Base-by-base conservation (phyloP, 2,888 invertebrate species). In the Hydroisotoma schaefferi region DNA sequence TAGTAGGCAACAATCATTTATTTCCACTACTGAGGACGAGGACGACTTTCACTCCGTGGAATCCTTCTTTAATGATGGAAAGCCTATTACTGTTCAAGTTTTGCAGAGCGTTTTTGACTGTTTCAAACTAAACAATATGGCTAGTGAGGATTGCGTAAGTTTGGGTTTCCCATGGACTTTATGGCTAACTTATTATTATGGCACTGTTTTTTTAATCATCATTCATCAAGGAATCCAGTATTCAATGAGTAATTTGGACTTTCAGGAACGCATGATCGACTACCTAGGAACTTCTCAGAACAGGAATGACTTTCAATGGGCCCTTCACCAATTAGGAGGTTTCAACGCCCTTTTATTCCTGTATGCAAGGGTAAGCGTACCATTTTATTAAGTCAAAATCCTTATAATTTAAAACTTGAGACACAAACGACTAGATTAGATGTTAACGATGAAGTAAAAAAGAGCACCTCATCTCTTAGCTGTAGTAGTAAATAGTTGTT, bases 231-330 rank as follows among this genome's bases (percentile, higher is more conserved):
- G 8, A 44, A 44, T 18, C 12, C 12, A 15, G 8, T 8, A 15
- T 20, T 10, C 28, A 5, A 49, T 18, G 29, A 12, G 18, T 18
- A 6, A 49, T 29, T 22, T 49, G 26, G 29, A 55, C 55, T 57
- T 57, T 12, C 55, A 72, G 72, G 68, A 65, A 43, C 60, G 55
- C 37, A 53, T 70, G 37, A 54, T 72, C 43, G 72, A 68, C 29
- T 49, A 62, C 20, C 43, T 72, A 20, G 61, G 57, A 12, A 40
- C 48, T 8, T 64, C 59, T 15, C 72, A 72, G 60, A 67, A 54
- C 40, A 60, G 69, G 2, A 69, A 72, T 52, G 72, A 72, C 59
- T 70, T 70, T 55, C 72, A 72, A 62, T 70, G 70, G 70, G 64
- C 70, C 3, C 61, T 72, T n/a, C 70, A 72, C 57, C 69, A 72